A percentile compares a stretch with the other conserved stretches of the same genome.
Evolutionary conservation across 2,888 invertebrate genomes (phyloP).

Genomic region (Dioctria rufipes): DNA sequence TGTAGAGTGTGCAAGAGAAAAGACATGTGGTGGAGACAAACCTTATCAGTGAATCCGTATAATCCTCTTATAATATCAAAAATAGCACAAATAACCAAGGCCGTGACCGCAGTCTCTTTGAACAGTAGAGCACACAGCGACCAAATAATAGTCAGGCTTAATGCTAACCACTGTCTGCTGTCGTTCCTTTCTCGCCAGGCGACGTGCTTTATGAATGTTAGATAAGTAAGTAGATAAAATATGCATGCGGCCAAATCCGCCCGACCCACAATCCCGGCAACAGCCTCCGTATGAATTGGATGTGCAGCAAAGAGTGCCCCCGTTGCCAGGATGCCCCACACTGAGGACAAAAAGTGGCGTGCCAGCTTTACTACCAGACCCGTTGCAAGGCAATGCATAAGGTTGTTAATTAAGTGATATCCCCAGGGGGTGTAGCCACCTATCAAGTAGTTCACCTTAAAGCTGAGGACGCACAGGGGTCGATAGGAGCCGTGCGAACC

Average conservation of each 20-base stretch:
- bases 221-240: conserved; percentile 89
- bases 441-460: conserved; percentile 86
- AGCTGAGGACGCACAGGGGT: conserved; percentile 91
- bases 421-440: conserved; percentile 86
- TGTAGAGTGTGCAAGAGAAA: background rate
- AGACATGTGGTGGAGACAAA: conserved; percentile 61
- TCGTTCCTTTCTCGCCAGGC: conserved; percentile 74
- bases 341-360: conserved; percentile 78
- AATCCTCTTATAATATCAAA: conserved; percentile 83
- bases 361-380: conserved; percentile 86
- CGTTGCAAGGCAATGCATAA: conserved; percentile 89
- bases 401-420: conserved; percentile 89
- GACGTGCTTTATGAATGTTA: conserved; percentile 87
- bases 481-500: conserved; percentile 98
- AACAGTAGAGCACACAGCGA: conserved; percentile 89
- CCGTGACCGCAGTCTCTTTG: conserved; percentile 96
- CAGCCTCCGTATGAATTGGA: conserved; percentile 97
- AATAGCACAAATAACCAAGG: conserved; percentile 89
- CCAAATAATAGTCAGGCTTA: conserved; percentile 76
- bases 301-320: conserved; percentile 94
- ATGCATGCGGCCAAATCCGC: conserved; percentile 95
- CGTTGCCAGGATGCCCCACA: conserved; percentile 81
- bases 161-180: conserved; percentile 74
- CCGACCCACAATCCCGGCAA: conserved; percentile 94
- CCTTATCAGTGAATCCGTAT: conserved; percentile 73